Evolutionary conservation across 2,113 vertebrate species (phyloP).

Genomic region (Daphoenositta chrysoptera): DNA sequence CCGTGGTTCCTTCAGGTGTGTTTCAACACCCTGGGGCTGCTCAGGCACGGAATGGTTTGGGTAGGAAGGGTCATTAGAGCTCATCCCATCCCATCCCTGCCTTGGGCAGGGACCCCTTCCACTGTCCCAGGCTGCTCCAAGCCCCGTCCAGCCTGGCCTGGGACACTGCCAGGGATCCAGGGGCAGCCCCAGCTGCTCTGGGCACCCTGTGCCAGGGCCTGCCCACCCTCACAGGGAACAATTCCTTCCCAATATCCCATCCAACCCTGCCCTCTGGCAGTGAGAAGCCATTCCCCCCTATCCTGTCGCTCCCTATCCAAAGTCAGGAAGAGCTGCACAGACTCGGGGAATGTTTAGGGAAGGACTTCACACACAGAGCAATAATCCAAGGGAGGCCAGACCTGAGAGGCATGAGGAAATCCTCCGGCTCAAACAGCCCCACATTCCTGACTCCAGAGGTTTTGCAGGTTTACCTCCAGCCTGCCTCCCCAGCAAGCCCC

Average conservation of each 20-base stretch:
- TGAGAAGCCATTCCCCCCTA: background rate
- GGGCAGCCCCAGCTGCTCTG: background rate
- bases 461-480: background rate
- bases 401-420: background rate
- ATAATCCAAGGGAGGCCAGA: background rate
- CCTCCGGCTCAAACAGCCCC: background rate
- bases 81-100: accelerated
- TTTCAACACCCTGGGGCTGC: background rate
- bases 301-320: background rate
- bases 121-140: accelerated
- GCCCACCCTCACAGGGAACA: background rate
- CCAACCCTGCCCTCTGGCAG: accelerated
- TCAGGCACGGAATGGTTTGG: background rate
- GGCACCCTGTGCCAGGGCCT: background rate
- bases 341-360: background rate
- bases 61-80: background rate
- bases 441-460: background rate
- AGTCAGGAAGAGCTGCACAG: background rate
- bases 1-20: background rate
- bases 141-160: accelerated
- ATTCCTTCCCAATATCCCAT: background rate
- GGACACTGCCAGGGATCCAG: background rate
- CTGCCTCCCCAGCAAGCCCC: background rate
- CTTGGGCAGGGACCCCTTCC: background rate
- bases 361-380: background rate